Percentiles rank a stretch among this genome's conserved stretches.
Evolutionary conservation across 2,797 vertebrate species (phyloP).

Genomic region (Phoxinus dragarum): DNA sequence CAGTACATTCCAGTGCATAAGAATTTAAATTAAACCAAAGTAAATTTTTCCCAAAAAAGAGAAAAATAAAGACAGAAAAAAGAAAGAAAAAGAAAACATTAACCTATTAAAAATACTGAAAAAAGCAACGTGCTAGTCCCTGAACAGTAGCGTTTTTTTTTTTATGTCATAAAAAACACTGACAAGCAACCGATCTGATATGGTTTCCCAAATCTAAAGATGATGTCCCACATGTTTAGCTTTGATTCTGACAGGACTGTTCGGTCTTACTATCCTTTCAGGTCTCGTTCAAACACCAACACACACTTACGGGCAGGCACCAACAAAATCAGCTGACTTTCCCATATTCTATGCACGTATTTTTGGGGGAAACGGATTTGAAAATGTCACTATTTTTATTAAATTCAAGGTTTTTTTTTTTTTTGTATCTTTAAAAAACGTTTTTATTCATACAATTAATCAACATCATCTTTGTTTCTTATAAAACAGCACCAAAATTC

Average conservation of each 20-base stretch:
- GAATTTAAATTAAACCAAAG: conserved; percentile 66
- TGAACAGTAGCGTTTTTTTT: conserved; percentile 41
- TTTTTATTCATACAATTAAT: not conserved
- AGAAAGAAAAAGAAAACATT: conserved; percentile 40
- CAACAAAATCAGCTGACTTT: not conserved
- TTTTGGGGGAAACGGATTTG: not conserved
- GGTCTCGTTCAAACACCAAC: not conserved
- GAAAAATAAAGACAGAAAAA: conserved; percentile 30
- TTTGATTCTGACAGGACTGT: not conserved
- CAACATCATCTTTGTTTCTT: not conserved
- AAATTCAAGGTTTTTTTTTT: too few relatives aligned
- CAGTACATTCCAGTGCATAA: conserved; percentile 74
- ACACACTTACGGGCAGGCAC: not conserved
- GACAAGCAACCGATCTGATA: not conserved
- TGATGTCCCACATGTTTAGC: not conserved
- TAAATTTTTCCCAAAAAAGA: not conserved
- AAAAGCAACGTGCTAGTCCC: conserved; percentile 55
- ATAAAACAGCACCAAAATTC: not conserved
- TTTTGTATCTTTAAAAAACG: not conserved
- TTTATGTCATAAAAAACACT: not conserved
- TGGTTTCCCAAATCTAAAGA: not conserved
- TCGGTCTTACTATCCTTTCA: not conserved
- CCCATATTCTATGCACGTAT: not conserved
- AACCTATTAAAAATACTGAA: conserved; percentile 55
- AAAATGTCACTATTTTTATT: not conserved